Evolutionary conservation across 1,140 invertebrate genomes (phyloP), one percentile per base, ranked within the genome.

Genomic region (Arctopsyche grandis): DNA sequence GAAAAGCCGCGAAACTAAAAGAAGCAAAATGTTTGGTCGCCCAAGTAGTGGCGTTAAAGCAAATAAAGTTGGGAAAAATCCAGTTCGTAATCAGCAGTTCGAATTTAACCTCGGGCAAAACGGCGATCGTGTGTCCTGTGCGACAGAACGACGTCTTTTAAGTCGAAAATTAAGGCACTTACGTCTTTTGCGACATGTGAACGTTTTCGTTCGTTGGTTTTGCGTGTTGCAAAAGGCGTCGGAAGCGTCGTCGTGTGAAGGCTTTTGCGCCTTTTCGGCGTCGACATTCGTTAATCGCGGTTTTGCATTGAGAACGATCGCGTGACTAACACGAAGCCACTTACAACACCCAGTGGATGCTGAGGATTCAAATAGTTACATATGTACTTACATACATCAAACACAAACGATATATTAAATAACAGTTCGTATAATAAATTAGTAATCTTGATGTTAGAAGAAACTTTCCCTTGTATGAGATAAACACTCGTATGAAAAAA

Each of bases 51-150:
- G 12, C 60, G 19, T 66, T 66, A 66, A 66, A 66, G 60, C 60
- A 66, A 66, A 66, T 66, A 66, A 66, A 66, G 10, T 52, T 16
- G 12, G 48, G 16, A 52, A 52, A 66, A 66, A 66, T 66, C 60
- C 60, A 12, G 60, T 66, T 66, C 24, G 60, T 22, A 66, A 66
- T 66, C 60, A 22, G 60, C 9, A 66, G 12, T 66, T 66, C 19
- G 60, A 1, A 19, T 66, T 66, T 66, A 10, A 19, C 60, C 60
- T 16, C 19, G 60, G 21, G 14, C 19, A 22, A 66, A 66, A 66
- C 1, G 48, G 48, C 16, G 12, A 14, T 52, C 48, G 48, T 38
- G 29, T 38, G 21, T 22, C 10, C 21, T 21, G 60, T 52, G 48
- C 48, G 48, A 52, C 10, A 1, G 10, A 21, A 66, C 60, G 60